Base-by-base conservation (phyloP, 2,797 vertebrate species). In the Pangasius mekongensis region DNA sequence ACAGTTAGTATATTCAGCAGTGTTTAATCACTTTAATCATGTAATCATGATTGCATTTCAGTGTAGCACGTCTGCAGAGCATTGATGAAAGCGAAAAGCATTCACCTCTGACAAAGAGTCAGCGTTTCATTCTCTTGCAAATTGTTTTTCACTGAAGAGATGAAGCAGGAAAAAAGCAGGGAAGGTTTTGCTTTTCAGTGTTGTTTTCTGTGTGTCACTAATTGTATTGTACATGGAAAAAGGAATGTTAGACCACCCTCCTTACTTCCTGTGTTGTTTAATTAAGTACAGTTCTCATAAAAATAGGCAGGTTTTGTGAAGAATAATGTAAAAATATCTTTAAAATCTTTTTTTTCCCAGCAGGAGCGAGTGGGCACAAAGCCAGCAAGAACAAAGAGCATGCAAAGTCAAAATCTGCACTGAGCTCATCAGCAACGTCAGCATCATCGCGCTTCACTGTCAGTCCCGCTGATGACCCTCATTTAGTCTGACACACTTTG, bases 391-490 rank as follows among this genome's bases (percentile, higher is more conserved):
- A 96, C 94, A 96, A 95, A 93, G 97, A 97, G 77, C 97, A 97
- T 88, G 96, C 96, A 87, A 96, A 96, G 92, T 80, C 94, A 22
- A 96, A 96, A 93, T 91, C 94, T 3, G 95, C 95, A 83, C 87
- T 94, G 87, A 94, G 93, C 89, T 91, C 85, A 66, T 78, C 85
- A 66, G 84, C 56, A 78, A 5, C 74, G 13, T 62, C 97, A 94
- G 94, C 96, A 87, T 97, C 97, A 89, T 98, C 97, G 0, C 97
- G 98, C 92, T 98, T 98, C 94, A 98, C 98, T 39, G 97, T 98
- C 94, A 98, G 97, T 90, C 97, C 97, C 56, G 98, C 98, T 86
- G 94, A 97, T 49, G 98, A 98, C 93, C 97, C 97, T 85, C 96
- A 96, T 92, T 90, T 94, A 91, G 94, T 94, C 94, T 96, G 95